phyloP scores from a whole-genome alignment of 2,113 vertebrate species.

The Oncorhynchus mykiss region DNA sequence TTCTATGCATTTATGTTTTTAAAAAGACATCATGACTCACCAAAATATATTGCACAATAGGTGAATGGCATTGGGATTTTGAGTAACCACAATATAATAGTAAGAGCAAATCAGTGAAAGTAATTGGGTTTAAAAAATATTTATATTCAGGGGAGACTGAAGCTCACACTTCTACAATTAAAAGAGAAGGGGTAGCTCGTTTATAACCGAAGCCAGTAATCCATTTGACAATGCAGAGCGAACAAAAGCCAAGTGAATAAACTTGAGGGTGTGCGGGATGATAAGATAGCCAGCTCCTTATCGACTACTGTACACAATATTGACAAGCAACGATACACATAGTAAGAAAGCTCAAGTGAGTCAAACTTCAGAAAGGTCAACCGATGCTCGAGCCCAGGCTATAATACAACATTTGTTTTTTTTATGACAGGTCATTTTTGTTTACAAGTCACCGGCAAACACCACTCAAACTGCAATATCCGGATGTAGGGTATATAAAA shows the following conservation, averaged over 20 bases:
- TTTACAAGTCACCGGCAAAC: conserved; percentile 79
- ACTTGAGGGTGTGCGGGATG: not conserved
- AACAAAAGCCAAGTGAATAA: not conserved
- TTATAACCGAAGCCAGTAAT: not conserved
- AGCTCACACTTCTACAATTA: not conserved
- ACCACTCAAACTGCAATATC: conserved; percentile 77
- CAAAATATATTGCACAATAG: no score
- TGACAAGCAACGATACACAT: not conserved
- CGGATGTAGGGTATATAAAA: conserved; percentile 74
- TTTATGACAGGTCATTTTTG: conserved; percentile 78
- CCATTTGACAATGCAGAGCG: not conserved
- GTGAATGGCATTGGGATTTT: no score
- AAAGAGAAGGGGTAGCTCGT: not conserved
- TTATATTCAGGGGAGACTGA: no score
- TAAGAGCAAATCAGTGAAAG: no score
- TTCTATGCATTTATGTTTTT: not conserved
- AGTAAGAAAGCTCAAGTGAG: not conserved
- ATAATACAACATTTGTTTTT: conserved; percentile 47
- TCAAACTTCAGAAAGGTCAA: not conserved
- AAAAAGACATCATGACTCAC: no score
- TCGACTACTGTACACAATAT: not conserved
- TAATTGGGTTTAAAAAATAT: no score
- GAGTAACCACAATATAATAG: no score
- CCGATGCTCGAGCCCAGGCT: not conserved
- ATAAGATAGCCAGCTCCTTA: not conserved